Conservation (phyloP, 2,888 invertebrate genomes). For the Beris chalybata region DNA sequence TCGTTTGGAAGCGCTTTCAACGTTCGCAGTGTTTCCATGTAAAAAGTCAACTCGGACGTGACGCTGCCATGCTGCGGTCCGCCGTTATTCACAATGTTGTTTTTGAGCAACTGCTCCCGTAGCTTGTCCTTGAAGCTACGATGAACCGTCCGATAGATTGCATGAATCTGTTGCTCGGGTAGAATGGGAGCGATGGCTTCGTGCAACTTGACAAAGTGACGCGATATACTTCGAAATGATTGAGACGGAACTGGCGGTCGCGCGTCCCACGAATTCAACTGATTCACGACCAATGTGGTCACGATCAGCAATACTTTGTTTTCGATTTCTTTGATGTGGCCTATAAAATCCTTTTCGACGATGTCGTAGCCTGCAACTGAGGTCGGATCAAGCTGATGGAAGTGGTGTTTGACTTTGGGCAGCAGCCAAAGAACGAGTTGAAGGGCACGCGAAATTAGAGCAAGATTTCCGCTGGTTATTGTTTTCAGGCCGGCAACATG, state of each 20-base stretch:
- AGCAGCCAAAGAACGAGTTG: slow-evolving; percentile 80
- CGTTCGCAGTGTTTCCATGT: slow-evolving; percentile 82
- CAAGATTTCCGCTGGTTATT: slow-evolving; percentile 92
- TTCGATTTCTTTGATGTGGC: slow-evolving; percentile 91
- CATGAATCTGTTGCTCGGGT: slow-evolving; percentile 75
- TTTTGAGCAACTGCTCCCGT: slow-evolving; percentile 77
- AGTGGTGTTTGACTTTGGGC: slow-evolving; percentile 70
- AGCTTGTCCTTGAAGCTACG: slow-evolving; percentile 84
- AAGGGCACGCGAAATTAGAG: slow-evolving; percentile 79
- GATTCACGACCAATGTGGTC: slow-evolving; percentile 78
- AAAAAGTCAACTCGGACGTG: slow-evolving; percentile 89
- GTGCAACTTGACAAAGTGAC: slow-evolving; percentile 86
- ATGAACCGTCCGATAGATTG: slow-evolving; percentile 77
- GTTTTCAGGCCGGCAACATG: slow-evolving; percentile 92
- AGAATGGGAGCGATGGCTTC: slow-evolving; percentile 87
- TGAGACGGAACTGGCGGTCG: slow-evolving; percentile 93
- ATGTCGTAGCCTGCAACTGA: slow-evolving; percentile 63
- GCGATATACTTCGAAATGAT: slow-evolving; percentile 82
- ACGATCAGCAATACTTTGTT: slow-evolving; percentile 90
- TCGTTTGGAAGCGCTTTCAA: slow-evolving; percentile 75
- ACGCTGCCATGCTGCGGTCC: slow-evolving; percentile 95
- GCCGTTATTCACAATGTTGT: slow-evolving; percentile 93
- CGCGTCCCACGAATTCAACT: slow-evolving; percentile 88
- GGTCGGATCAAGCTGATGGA: slow-evolving; percentile 61
- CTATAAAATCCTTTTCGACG: slow-evolving; percentile 77